These are phyloP conservation scores for Lathamus discolor DNA, from an alignment of 2,113 vertebrate species.

Conservation along the genomic window DNA sequence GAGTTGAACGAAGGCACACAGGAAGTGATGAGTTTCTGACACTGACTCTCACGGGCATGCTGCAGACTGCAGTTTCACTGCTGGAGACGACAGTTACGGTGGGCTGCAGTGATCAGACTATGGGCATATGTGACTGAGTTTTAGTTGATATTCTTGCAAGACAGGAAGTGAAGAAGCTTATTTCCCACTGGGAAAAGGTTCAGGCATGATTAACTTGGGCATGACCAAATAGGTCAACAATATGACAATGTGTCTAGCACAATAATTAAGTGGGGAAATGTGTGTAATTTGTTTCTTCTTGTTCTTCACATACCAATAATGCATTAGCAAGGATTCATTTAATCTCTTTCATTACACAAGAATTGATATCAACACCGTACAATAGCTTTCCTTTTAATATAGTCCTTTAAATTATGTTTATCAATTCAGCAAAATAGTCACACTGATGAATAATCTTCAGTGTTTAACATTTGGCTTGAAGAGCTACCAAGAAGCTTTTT, in stretches of 20 bases:
- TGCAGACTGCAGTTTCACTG: conserved; percentile 55
- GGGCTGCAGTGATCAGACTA: conserved; percentile 64
- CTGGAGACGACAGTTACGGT: conserved; percentile 54
- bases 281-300: conserved; percentile 80
- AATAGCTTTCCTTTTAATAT: conserved; percentile 49
- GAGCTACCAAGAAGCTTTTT: not conserved
- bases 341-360: conserved; percentile 69
- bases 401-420: conserved; percentile 64
- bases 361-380: conserved; percentile 61
- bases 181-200: conserved; percentile 81
- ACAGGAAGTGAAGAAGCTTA: conserved; percentile 77
- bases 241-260: conserved; percentile 80
- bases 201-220: conserved; percentile 85
- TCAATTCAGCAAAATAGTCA: conserved; percentile 20
- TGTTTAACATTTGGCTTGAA: not conserved
- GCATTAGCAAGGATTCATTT: conserved; percentile 74
- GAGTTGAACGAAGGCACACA: conserved; percentile 15
- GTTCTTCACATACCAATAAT: conserved; percentile 76
- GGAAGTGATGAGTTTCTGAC: conserved; percentile 75
- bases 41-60: conserved; percentile 57
- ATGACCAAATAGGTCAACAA: conserved; percentile 85
- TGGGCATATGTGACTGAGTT: conserved; percentile 77
- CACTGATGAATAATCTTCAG: not conserved
- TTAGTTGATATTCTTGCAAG: conserved; percentile 79
- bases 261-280: conserved; percentile 81